phyloP scores from a whole-genome alignment of 2,797 vertebrate species.

The Pseudopleuronectes americanus region DNA sequence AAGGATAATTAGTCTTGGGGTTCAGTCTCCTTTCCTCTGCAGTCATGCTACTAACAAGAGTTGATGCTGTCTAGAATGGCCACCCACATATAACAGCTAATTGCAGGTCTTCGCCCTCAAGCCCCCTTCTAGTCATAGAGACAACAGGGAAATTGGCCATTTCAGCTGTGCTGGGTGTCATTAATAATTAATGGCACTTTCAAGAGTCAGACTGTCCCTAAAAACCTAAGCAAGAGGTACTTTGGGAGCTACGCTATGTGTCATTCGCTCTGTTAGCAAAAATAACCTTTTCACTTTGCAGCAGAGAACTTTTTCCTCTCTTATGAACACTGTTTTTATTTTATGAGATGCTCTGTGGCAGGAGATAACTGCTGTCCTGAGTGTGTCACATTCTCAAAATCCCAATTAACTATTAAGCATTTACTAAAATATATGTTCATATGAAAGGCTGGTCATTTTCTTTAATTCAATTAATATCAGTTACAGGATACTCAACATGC shows the following conservation, averaged over 20 bases:
- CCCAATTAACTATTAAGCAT: slow-evolving; percentile 32
- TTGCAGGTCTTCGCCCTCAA: slow-evolving; percentile 84
- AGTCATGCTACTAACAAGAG: slow-evolving; percentile 82
- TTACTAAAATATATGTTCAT: neutral
- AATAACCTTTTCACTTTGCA: slow-evolving; percentile 29
- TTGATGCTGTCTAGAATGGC: slow-evolving; percentile 80
- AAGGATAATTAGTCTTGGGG: slow-evolving; percentile 78
- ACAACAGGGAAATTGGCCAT: slow-evolving; percentile 82
- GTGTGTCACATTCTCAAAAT: slow-evolving; percentile 49
- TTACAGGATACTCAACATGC: slow-evolving; percentile 1
- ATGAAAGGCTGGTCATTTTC: slow-evolving; percentile 7
- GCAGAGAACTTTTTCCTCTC: slow-evolving; percentile 8
- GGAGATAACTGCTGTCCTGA: slow-evolving; percentile 29
- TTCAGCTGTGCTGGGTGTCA: slow-evolving; percentile 77
- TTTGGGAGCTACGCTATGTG: slow-evolving; percentile 45
- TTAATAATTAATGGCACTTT: slow-evolving; percentile 83
- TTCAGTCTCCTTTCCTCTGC: slow-evolving; percentile 73
- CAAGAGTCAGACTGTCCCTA: slow-evolving; percentile 74
- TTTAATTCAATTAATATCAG: slow-evolving; percentile 11
- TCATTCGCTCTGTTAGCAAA: slow-evolving; percentile 51
- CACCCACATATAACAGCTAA: slow-evolving; percentile 85
- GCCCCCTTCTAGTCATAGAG: slow-evolving; percentile 80
- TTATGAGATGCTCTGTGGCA: slow-evolving; percentile 7
- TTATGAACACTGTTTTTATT: slow-evolving; percentile 19
- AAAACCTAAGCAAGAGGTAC: slow-evolving; percentile 66